Evolutionary conservation across 2,888 invertebrate species (phyloP), one percentile per base, ranked within the genome.

Genomic region (Andrena bicolor): DNA sequence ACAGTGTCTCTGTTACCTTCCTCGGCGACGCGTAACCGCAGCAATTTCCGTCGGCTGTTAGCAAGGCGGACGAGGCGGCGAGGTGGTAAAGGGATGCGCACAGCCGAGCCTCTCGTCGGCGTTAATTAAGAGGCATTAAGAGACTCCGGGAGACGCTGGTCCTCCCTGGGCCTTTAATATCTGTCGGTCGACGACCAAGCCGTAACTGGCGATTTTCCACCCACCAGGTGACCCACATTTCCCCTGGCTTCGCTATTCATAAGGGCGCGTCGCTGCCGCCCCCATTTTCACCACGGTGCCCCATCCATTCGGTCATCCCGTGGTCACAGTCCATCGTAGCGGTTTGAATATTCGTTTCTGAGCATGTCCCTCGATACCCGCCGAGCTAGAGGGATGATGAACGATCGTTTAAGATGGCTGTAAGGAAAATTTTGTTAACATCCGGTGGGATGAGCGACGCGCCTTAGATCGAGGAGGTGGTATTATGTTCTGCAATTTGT

Each of bases 61-160:
- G 82, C 79, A 82, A 82, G 64, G 79, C 56, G 74, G 77, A 56
- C 65, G 77, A 86, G 79, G 76, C 30, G 72, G 69, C 48, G 71
- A 82, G 82, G 78, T 63, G 78, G 76, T 64, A 83, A 88, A 84
- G 80, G 68, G 83, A 87, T 87, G 88, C 83, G 74, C 80, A 82
- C 64, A 76, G 61, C 70, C 63, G 66, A 79, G 64, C 71, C 84
- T 85, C 80, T 83, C 83, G 80, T 88, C 83, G 83, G 78, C 87
- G 86, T 90, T 90, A 90, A 90, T 89, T 90, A 90, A 90, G 88
- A 85, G 86, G 80, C 83, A 86, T 86, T 88, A 88, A 89, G 88
- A 85, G 89, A 83, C 83, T 90, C 83, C 53, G 70, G 85, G 85
- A 83, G 85, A 88, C 82, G 83, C 76, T 63, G 83, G 41, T 70